Evolutionary conservation across 2,113 vertebrate genomes (phyloP).

Genomic region (Stigmatopora nigra): DNA sequence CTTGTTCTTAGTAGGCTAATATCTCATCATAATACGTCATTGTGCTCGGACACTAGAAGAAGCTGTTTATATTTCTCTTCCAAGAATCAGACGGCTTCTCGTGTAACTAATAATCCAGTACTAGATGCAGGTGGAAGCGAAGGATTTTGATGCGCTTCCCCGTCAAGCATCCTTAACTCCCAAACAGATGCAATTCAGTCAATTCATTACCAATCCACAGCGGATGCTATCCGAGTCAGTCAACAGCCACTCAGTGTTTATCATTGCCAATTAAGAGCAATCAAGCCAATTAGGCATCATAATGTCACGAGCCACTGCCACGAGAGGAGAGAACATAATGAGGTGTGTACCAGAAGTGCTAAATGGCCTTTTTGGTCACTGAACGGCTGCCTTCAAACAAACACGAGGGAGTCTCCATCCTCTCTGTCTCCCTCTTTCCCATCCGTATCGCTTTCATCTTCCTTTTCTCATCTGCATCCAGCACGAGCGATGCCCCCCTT

Average conservation of each 20-base stretch:
- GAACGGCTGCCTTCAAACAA: constrained; percentile 22
- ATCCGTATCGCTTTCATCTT: constrained; percentile 26
- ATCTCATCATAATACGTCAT: constrained; percentile 54
- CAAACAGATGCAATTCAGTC: constrained; percentile 55
- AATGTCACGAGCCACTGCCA: constrained; percentile 53
- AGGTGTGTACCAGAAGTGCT: constrained; percentile 43
- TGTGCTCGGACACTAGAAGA: constrained; percentile 7
- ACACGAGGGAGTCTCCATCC: constrained; percentile 7
- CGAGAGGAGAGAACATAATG: constrained; percentile 48
- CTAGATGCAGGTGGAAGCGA: constrained; percentile 27
- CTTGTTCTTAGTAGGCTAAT: constrained; percentile 46
- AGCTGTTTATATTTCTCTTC: constrained; percentile 14
- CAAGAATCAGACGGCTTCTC: background rate
- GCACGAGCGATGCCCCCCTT: background rate
- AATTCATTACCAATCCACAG: constrained; percentile 54
- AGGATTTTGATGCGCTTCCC: constrained; percentile 28
- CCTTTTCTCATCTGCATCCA: constrained; percentile 27
- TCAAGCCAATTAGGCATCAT: constrained; percentile 63
- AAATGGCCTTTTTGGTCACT: constrained; percentile 42
- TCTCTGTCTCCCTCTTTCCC: constrained; percentile 2
- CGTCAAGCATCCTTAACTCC: constrained; percentile 34
- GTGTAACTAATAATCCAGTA: constrained; percentile 6
- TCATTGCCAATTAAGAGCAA: constrained; percentile 68
- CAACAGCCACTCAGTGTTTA: constrained; percentile 67
- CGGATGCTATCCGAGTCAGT: constrained; percentile 62